A percentile compares a stretch with the other conserved stretches of the same genome.
These are phyloP conservation scores for Eunapius fragilis DNA, from an alignment of 37 sponge, comb jelly and placozoan genomes.

Conservation along the genomic window DNA sequence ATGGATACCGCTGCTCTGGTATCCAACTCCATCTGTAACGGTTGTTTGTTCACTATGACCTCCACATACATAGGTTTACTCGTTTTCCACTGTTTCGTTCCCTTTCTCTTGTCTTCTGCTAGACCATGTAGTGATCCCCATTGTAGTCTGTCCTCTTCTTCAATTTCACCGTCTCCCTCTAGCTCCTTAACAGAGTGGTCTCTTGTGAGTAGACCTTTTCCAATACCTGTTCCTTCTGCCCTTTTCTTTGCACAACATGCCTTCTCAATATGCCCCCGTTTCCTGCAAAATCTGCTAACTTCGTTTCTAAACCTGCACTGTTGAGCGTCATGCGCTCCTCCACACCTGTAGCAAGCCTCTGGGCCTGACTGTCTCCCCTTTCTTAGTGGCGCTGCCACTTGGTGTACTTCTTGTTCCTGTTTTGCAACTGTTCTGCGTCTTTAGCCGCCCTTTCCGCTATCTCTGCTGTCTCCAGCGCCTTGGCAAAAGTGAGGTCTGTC, in stretches of 20 bases:
- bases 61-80: background rate
- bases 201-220: background rate
- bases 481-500: conserved; percentile 3
- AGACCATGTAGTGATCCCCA: background rate
- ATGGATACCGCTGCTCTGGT: conserved; percentile 37
- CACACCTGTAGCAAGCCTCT: conserved; percentile 56
- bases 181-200: background rate
- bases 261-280: conserved; percentile 45
- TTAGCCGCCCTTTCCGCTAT: background rate
- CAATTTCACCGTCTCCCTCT: background rate
- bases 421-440: background rate
- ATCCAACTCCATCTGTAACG: conserved; percentile 31
- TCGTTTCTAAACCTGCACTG: conserved; percentile 23
- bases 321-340: conserved; percentile 13
- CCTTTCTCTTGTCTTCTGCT: too few species aligned
- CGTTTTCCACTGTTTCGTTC: background rate
- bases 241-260: conserved; percentile 14
- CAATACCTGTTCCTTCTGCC: background rate
- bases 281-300: conserved; percentile 16
- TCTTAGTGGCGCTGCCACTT: background rate
- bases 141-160: background rate
- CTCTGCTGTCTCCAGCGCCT: background rate
- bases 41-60: background rate
- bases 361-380: background rate
- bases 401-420: background rate